Percentiles rank a stretch among this genome's conserved stretches.
Conservation (phyloP, 1,140 invertebrate species). For the Lasioglossum albipes region DNA sequence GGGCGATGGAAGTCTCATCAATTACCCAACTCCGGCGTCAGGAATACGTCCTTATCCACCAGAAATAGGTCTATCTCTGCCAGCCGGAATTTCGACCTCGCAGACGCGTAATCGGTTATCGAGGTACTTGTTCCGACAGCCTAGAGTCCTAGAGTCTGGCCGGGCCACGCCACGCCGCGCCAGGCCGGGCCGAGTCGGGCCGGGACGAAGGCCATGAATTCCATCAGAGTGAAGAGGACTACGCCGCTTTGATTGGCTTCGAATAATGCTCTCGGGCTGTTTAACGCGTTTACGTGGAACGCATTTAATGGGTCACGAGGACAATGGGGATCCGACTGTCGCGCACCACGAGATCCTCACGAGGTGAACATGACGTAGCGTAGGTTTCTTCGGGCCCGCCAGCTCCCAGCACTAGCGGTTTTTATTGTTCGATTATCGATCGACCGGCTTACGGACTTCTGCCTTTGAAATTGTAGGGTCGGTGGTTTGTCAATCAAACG, state of each 20-base stretch:
- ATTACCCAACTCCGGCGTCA: slow-evolving; percentile 53
- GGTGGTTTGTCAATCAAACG: too few relatives aligned
- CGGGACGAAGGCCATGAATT: slow-evolving; percentile 2
- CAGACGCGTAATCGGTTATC: slow-evolving; percentile 28
- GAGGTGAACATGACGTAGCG: neutral
- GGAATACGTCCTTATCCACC: slow-evolving; percentile 10
- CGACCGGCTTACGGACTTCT: neutral
- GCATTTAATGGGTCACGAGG: slow-evolving; percentile 26
- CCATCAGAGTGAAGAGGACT: slow-evolving; percentile 21
- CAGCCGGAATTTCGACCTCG: slow-evolving; percentile 19
- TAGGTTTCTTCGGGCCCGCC: neutral
- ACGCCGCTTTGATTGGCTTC: slow-evolving; percentile 12
- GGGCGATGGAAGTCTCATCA: slow-evolving; percentile 43
- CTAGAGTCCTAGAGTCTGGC: neutral
- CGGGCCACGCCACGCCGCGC: too few relatives aligned
- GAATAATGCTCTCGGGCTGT: slow-evolving; percentile 12
- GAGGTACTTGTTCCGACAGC: slow-evolving; percentile 7
- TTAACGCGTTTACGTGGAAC: slow-evolving; percentile 24
- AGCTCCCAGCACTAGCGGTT: neutral
- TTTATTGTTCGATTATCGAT: neutral
- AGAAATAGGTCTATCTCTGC: slow-evolving; percentile 21
- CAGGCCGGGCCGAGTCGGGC: neutral
- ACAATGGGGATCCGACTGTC: slow-evolving; percentile 13
- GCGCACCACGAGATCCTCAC: neutral
- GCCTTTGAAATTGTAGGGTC: too few relatives aligned